Base-by-base conservation (phyloP, 1,140 invertebrate species). In the Drosophila subpulchrella region DNA sequence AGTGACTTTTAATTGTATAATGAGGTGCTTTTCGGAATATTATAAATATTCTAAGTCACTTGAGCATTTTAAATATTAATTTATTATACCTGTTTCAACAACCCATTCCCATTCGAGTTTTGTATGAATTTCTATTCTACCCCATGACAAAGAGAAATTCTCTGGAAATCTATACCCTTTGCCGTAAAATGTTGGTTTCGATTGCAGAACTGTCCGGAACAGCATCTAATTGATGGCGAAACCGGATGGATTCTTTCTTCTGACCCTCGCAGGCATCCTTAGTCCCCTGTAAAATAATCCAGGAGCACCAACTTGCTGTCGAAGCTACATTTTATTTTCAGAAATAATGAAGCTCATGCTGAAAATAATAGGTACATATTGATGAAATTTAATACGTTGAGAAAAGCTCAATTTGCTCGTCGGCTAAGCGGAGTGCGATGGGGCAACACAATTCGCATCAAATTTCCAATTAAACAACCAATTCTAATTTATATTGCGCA, bases 381-480 rank as follows among this genome's bases (percentile, higher is more conserved):
- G 84, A 88, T 88, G 84, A 70, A 84, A 88, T 84, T 75, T 84
- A 88, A 88, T 88, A 88, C 51, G 73, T 78, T 60, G 70, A 75
- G 84, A 72, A 89, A 80, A 84, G 80, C 84, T 89, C 73, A 68
- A 88, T 80, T 88, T 88, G 65, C 68, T 60, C 70, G 44, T 36
- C 55, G 61, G n/a, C 44, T 17, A 27, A 44, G 46, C 56, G 57
- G 47, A 10, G 59, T 6, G 41, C 7, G 8, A n/a, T n/a, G 54
- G 4, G 20, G 36, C 48, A 57, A 56, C 38, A 66, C 39, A 66
- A 73, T 63, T 74, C 56, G 84, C 77, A 84, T 88, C 84, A 68
- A 88, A 89, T 88, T 81, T 90, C 84, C 84, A 88, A 88, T 88
- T 88, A 88, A 89, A 89, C 84, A 81, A 50, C 34, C 77, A 88